Evolutionary conservation across 2,797 vertebrate species (phyloP).

Genomic region (Phoeniculus purpureus): DNA sequence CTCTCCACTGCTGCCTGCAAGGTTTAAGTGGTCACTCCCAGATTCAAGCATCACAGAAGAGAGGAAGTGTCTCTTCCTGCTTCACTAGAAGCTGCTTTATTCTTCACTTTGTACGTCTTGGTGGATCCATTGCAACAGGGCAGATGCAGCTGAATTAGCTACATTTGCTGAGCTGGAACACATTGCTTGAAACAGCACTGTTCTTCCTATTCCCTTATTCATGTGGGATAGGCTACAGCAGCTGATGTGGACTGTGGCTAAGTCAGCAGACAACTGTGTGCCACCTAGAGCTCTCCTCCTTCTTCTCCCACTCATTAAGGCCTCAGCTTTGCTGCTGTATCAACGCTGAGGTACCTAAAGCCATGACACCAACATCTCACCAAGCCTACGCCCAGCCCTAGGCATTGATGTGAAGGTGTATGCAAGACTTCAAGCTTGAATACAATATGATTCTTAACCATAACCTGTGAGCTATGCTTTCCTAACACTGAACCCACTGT

Average conservation of each 20-base stretch:
- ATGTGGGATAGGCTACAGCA: not conserved
- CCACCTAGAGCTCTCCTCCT: not conserved
- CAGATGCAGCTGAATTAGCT: conserved; percentile 76
- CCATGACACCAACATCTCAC: not conserved
- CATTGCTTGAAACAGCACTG: not conserved
- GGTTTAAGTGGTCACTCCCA: not conserved
- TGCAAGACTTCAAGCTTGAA: not conserved
- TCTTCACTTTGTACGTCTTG: not conserved
- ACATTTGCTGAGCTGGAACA: conserved; percentile 5
- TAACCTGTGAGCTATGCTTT: not conserved
- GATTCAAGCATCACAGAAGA: not conserved
- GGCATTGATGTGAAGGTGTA: not conserved
- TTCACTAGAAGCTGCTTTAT: conserved; percentile 3
- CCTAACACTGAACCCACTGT: not conserved
- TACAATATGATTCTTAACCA: rapidly evolving
- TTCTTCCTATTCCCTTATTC: not conserved
- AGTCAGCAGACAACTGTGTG: not conserved
- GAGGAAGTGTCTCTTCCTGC: not conserved
- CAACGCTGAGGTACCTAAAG: too few species aligned
- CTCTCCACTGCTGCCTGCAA: not conserved
- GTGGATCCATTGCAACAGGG: conserved; percentile 68
- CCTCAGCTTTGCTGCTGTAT: not conserved
- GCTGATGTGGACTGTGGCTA: not conserved
- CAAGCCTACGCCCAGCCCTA: not conserved
- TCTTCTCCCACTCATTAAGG: not conserved